A percentile compares a stretch with the other conserved stretches of the same genome.
phyloP scores from a whole-genome alignment of 2,888 invertebrate species.

The Phengaris alcon region DNA sequence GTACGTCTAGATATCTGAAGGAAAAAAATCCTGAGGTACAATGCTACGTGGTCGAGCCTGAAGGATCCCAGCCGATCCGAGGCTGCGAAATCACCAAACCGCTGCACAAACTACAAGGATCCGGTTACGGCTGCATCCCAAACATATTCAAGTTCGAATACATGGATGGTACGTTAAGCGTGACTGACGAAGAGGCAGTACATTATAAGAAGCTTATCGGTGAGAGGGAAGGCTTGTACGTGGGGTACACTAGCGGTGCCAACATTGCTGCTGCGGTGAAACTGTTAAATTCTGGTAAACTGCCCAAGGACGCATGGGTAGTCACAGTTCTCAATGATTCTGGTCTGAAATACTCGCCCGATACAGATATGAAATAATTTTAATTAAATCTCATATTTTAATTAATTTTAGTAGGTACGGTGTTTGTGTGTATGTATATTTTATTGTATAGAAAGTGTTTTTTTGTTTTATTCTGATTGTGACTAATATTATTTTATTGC shows the following conservation, averaged over 20 bases:
- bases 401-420: neutral
- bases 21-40: conserved; percentile 60
- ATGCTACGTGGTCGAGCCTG: conserved; percentile 65
- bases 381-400: neutral
- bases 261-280: conserved; percentile 70
- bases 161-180: conserved; percentile 63
- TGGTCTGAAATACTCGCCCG: conserved; percentile 68
- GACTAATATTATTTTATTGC: too few relatives aligned
- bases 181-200: conserved; percentile 64
- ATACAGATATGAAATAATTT: conserved; percentile 46
- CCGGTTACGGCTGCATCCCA: conserved; percentile 68
- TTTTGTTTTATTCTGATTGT: too few relatives aligned
- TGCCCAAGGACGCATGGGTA: conserved; percentile 66
- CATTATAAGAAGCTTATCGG: conserved; percentile 61
- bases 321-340: conserved; percentile 65
- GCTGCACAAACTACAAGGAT: conserved; percentile 68
- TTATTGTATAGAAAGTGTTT: too few relatives aligned
- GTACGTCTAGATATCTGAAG: conserved; percentile 64
- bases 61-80: conserved; percentile 65
- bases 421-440: neutral
- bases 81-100: conserved; percentile 66
- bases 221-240: conserved; percentile 65
- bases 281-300: conserved; percentile 58
- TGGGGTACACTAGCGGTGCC: conserved; percentile 71
- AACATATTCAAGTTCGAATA: conserved; percentile 61